Conservation (phyloP, 2,113 vertebrate genomes). For the Microtus ochrogaster region DNA sequence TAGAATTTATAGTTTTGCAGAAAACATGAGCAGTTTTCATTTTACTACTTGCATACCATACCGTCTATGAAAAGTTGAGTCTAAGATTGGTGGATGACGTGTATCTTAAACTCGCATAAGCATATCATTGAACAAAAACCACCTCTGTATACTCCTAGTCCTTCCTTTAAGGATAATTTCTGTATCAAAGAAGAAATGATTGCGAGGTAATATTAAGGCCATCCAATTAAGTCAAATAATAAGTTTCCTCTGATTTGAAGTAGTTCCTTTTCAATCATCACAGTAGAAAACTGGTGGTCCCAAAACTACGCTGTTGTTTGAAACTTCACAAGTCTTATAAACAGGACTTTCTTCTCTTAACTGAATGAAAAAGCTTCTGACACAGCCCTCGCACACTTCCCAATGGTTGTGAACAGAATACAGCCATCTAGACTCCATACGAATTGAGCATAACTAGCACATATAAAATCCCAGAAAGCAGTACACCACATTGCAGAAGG, state of each 20-base stretch:
- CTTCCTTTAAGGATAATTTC: slow-evolving; percentile 69
- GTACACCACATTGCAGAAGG: slow-evolving; percentile 86
- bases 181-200: slow-evolving; percentile 72
- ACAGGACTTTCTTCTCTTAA: slow-evolving; percentile 69
- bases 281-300: slow-evolving; percentile 83
- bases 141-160: slow-evolving; percentile 42
- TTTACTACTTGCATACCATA: slow-evolving; percentile 67
- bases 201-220: slow-evolving; percentile 85
- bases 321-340: slow-evolving; percentile 73
- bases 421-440: slow-evolving; percentile 70
- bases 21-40: slow-evolving; percentile 60
- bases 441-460: slow-evolving; percentile 77
- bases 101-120: slow-evolving; percentile 74
- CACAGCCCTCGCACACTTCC: slow-evolving; percentile 75
- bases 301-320: slow-evolving; percentile 79
- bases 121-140: slow-evolving; percentile 40
- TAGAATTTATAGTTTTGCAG: slow-evolving; percentile 60
- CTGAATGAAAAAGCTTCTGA: slow-evolving; percentile 74
- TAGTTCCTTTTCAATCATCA: slow-evolving; percentile 77
- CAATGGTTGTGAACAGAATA: slow-evolving; percentile 75
- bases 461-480: slow-evolving; percentile 84
- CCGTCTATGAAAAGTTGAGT: slow-evolving; percentile 60
- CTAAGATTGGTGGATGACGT: slow-evolving; percentile 54
- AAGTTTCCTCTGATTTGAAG: slow-evolving; percentile 76
- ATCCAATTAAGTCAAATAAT: slow-evolving; percentile 79